phyloP scores from a whole-genome alignment of 1,140 invertebrate genomes.

The Rhynchophorus ferrugineus region DNA sequence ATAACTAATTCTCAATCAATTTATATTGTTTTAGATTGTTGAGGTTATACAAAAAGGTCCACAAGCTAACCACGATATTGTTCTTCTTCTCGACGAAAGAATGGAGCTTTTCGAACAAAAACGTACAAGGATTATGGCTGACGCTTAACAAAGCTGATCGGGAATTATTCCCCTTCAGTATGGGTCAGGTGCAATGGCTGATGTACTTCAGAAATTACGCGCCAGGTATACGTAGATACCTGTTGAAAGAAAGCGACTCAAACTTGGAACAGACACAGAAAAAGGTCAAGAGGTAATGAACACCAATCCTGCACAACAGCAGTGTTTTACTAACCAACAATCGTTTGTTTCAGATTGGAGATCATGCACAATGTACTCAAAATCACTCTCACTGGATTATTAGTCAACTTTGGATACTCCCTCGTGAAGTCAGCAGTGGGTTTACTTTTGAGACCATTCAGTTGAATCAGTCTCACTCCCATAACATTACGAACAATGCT shows the following conservation, averaged over 20 bases:
- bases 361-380: background rate
- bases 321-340: too few relatives aligned
- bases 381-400: background rate
- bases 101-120: conserved; percentile 63
- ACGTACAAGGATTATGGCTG: conserved; percentile 52
- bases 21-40: conserved; percentile 47
- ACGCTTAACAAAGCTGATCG: conserved; percentile 51
- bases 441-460: too few relatives aligned
- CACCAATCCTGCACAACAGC: too few relatives aligned
- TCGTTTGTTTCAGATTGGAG: background rate
- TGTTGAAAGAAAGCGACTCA: conserved; percentile 54
- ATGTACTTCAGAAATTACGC: conserved; percentile 51
- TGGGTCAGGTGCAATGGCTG: conserved; percentile 55
- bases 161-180: conserved; percentile 59
- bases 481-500: background rate
- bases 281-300: conserved; percentile 15
- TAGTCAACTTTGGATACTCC: background rate
- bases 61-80: conserved; percentile 61
- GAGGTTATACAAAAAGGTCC: conserved; percentile 65
- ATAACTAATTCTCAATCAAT: background rate
- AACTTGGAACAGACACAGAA: conserved; percentile 45
- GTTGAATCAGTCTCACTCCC: too few relatives aligned
- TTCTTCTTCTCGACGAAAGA: conserved; percentile 64
- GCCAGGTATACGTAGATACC: conserved; percentile 49
- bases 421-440: too few relatives aligned